These are phyloP conservation scores for Nesoenas mayeri DNA, from an alignment of 2,113 vertebrate species.

Conservation along the genomic window DNA sequence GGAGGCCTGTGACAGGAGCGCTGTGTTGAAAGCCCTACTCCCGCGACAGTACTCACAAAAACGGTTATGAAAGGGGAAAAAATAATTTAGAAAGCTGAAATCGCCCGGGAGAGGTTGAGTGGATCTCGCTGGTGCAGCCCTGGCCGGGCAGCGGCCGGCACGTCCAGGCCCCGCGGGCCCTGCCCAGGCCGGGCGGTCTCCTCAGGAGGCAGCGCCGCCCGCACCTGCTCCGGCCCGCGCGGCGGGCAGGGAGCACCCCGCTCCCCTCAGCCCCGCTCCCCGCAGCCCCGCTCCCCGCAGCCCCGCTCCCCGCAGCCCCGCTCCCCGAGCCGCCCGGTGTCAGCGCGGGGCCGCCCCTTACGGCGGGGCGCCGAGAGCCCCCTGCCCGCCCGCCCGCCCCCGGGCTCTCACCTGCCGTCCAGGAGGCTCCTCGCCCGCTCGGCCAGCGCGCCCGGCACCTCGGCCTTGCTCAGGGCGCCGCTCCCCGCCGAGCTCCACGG, in stretches of 20 bases:
- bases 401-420: constrained; percentile 73
- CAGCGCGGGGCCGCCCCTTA: not conserved
- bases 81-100: too few species aligned
- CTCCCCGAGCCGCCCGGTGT: not conserved
- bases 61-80: too few species aligned
- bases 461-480: constrained; percentile 70
- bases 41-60: not conserved
- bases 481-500: constrained; percentile 74
- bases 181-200: not conserved
- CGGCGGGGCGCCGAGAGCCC: not conserved
- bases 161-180: not conserved
- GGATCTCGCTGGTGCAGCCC: not conserved
- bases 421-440: constrained; percentile 81
- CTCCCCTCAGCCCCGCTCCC: not conserved
- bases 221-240: not conserved
- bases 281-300: not conserved
- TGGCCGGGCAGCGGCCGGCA: not conserved
- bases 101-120: not conserved
- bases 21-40: not conserved
- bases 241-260: too few species aligned
- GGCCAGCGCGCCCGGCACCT: constrained; percentile 81
- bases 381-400: not conserved
- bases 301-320: not conserved
- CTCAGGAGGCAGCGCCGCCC: not conserved
- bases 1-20: not conserved